Conservation (phyloP, 2,888 invertebrate genomes). For the Ashinkailepas kermadecensis region DNA sequence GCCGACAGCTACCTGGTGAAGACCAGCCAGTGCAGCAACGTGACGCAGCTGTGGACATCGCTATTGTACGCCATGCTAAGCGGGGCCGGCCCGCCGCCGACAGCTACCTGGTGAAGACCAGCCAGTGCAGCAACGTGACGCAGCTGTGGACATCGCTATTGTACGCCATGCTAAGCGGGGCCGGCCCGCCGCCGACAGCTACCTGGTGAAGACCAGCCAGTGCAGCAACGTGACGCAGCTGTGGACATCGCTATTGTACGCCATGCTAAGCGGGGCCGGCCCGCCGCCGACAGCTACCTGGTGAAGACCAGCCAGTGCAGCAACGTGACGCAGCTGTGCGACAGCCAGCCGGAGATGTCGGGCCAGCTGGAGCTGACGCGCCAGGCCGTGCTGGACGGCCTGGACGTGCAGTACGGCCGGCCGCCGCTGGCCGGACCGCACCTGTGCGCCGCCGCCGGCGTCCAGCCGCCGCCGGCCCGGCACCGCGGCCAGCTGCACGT, state of each 20-base stretch:
- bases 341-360: slow-evolving; percentile 75
- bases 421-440: slow-evolving; percentile 49
- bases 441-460: slow-evolving; percentile 38
- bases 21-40: slow-evolving; percentile 21
- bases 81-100: no score
- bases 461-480: slow-evolving; percentile 51
- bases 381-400: slow-evolving; percentile 75
- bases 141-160: slow-evolving; percentile 42
- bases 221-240: slow-evolving; percentile 48
- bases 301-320: slow-evolving; percentile 8
- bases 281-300: slow-evolving; percentile 11
- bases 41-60: slow-evolving; percentile 42
- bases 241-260: no score
- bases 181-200: background rate
- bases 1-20: slow-evolving; percentile 9
- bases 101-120: slow-evolving; percentile 19
- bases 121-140: slow-evolving; percentile 24
- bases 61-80: no score
- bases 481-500: slow-evolving; percentile 71
- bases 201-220: slow-evolving; percentile 11
- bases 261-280: no score
- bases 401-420: slow-evolving; percentile 66
- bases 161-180: no score
- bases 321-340: slow-evolving; percentile 56
- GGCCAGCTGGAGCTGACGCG: slow-evolving; percentile 81